Evolutionary conservation across 1,140 invertebrate genomes (phyloP).

Genomic region (Drosophila murphyi): DNA sequence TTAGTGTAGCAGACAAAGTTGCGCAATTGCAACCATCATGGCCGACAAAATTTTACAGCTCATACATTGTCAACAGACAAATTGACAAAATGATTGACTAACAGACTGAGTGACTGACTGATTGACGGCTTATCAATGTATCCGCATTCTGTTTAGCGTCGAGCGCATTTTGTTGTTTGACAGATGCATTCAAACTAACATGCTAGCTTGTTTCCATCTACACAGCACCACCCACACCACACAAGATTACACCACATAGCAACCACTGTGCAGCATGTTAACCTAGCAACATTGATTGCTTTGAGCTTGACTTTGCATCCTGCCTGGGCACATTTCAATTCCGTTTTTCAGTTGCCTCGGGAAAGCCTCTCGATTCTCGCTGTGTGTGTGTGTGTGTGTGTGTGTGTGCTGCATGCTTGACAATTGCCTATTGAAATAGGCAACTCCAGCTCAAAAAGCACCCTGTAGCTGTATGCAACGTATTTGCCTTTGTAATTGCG

Average conservation of each 20-base stretch:
- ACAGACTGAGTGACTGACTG: constrained; percentile 39
- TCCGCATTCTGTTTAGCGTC: constrained; percentile 3
- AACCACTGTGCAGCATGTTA: neutral
- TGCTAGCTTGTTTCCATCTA: neutral
- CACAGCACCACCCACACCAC: neutral
- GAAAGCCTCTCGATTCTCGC: constrained; percentile 3
- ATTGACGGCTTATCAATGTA: constrained; percentile 48
- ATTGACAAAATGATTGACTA: constrained; percentile 37
- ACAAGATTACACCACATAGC: neutral
- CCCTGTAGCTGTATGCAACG: constrained; percentile 2
- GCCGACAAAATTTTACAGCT: neutral
- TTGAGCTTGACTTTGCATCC: constrained; percentile 24
- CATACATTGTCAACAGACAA: constrained; percentile 30
- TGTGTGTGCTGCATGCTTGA: constrained; percentile 34
- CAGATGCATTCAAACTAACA: constrained; percentile 7
- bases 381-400: neutral
- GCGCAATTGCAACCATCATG: neutral
- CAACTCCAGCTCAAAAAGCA: neutral
- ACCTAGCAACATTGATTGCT: constrained; percentile 43
- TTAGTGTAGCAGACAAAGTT: no score
- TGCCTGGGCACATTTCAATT: constrained; percentile 37
- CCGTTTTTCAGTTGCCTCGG: constrained; percentile 27
- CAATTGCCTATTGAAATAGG: constrained; percentile 46
- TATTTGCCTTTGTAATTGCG: constrained; percentile 55
- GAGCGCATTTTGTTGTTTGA: constrained; percentile 61